These are phyloP conservation scores for Campodea augens DNA, from an alignment of 1,140 invertebrate genomes.

Conservation along the genomic window DNA sequence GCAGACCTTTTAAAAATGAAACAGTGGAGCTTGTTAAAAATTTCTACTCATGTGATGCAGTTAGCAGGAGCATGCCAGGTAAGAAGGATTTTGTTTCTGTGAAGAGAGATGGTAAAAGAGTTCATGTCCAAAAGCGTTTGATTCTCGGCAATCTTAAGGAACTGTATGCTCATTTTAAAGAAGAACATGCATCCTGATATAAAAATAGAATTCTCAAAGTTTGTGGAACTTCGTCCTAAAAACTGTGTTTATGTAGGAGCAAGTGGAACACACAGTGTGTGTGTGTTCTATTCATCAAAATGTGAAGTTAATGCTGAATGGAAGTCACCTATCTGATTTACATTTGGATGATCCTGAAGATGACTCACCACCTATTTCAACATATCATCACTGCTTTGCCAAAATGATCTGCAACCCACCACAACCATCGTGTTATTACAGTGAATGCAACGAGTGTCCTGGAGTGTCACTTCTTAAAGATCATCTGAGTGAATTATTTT, in stretches of 20 bases:
- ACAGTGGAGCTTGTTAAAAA: neutral
- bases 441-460: neutral
- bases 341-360: neutral
- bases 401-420: neutral
- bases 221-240: conserved; percentile 7
- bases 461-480: neutral
- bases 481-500: conserved; percentile 9
- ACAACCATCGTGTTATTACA: neutral
- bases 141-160: conserved; percentile 1
- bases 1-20: neutral
- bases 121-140: conserved; percentile 4
- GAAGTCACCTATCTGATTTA: neutral
- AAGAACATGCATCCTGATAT: neutral
- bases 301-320: conserved; percentile 8
- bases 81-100: conserved; percentile 4
- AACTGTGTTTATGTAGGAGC: conserved; percentile 5
- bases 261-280: conserved; percentile 9
- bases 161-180: conserved; percentile 2
- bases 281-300: conserved; percentile 8
- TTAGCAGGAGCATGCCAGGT: neutral
- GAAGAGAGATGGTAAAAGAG: conserved; percentile 1
- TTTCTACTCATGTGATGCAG: conserved; percentile 4
- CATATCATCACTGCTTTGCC: neutral
- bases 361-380: neutral
- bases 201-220: conserved; percentile 1